Base-by-base conservation (phyloP, 2,113 vertebrate genomes). In the Arothron firmamentum region DNA sequence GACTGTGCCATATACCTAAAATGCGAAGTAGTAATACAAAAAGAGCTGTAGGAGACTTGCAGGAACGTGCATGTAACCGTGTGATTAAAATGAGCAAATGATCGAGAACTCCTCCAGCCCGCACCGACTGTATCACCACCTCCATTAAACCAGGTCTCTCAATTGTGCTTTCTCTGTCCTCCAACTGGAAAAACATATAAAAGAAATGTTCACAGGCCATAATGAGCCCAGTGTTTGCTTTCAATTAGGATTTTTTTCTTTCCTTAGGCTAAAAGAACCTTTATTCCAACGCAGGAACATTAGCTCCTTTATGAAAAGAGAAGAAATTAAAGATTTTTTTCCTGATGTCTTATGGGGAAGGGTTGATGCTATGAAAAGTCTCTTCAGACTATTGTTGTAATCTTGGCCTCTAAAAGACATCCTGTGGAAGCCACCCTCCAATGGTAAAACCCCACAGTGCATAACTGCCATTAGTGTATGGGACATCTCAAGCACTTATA, bases 401-500 rank as follows among this genome's bases (percentile, higher is more conserved):
- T 16, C 25, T 51, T 14, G 13, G 8, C 25, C 54, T 28, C 42
- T 28, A 28, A 28, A 23, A 23, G 42, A 17, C 51, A 14, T 19
- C 34, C 10, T 2, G 19, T 28, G 50, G 41, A 63, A 20, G 18
- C 31, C 3, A 2, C 21, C 50, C 5, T 34, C 7, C 21, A n/a
- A 46, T 6, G 48, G 49, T 57, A 51, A 71, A 60, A 73, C 31
- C 61, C 48, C 20, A 72, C 51, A 64, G 60, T 43, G 34, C 72
- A 58, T 79, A 66, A 52, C 61, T 45, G 70, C 73, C 70, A 85
- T 81, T 79, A 84, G 57, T 66, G 61, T 52, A 55, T 34, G 72
- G 84, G 83, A 85, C 79, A 84, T 86, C 67, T 77, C 52, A 60
- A 78, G 73, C 59, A 81, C 81, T 87, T 74, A 83, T 74, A 75